Base-by-base conservation (phyloP, 1,140 invertebrate genomes). In the Rhopalosiphum maidis region DNA sequence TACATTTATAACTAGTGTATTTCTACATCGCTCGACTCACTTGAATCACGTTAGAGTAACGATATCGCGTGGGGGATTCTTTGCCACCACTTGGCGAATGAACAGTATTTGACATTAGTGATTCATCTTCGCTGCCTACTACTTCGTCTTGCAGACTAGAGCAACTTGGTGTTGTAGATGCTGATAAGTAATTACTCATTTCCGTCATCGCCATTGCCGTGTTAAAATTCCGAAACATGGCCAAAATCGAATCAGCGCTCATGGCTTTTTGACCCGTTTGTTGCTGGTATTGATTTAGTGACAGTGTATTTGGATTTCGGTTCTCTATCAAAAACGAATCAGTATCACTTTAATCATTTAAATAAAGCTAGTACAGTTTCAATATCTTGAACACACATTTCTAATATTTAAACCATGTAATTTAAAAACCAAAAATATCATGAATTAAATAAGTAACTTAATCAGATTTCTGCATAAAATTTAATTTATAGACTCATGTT, bases 201-300 rank as follows among this genome's bases (percentile, higher is more conserved):
- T 93, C 94, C 93, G 77, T 82, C 90, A 37, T 91, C 82, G 83
- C 95, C 95, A 22, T 96, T 95, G 23, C 96, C 37, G 96, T 96
- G 22, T 94, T 94, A 94, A 97, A 96, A 94, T 96, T 97, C 51
- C 96, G 95, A 94, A 97, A 97, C 96, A 97, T 97, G 6, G 97
- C 97, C 87, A 97, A 95, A 93, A 97, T 97, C 6, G 97, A 97
- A 95, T 97, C 97, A 22, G 97, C 97, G 94, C 95, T 94, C 94
- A 93, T 93, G 22, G 94, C 94, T 82, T 94, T 94, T 54, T 94
- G 92, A 11, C 85, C 82, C 25, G 77, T 9, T 35, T 82, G 82
- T 43, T 85, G 91, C 23, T 83, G 91, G 23, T 92, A 92, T 46
- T 93, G 46, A 48, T 93, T 93, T 51, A 93, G 21, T 3, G 82